These are phyloP conservation scores for Novumbra hubbsi DNA, from an alignment of 2,797 vertebrate genomes.

Conservation along the genomic window DNA sequence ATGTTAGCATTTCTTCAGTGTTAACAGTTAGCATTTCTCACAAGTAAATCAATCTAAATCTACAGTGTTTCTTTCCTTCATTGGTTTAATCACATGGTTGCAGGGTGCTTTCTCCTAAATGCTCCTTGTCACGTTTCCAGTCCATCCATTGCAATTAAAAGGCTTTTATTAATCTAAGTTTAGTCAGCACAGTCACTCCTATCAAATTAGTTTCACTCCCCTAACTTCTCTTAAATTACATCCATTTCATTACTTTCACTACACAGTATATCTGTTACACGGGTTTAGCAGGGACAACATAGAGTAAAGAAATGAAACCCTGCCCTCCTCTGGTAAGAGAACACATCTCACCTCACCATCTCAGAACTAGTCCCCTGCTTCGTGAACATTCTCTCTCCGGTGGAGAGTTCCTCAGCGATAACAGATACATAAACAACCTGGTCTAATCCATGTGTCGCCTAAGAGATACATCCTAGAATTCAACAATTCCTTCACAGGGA, in stretches of 20 bases:
- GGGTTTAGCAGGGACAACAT: background rate
- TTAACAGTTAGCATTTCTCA: conserved; percentile 14
- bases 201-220: conserved; percentile 62
- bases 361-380: conserved; percentile 2
- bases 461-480: background rate
- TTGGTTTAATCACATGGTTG: conserved; percentile 41
- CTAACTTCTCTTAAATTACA: conserved; percentile 61
- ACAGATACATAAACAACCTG: background rate
- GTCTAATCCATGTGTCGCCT: background rate
- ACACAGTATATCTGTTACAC: conserved; percentile 9
- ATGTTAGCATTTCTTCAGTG: background rate
- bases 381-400: background rate
- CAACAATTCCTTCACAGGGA: background rate
- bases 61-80: conserved; percentile 29
- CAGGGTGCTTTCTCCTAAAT: conserved; percentile 24
- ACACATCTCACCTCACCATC: conserved; percentile 10
- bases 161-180: conserved; percentile 58
- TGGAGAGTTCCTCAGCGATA: background rate
- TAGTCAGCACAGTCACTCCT: conserved; percentile 60
- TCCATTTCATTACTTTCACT: conserved; percentile 46
- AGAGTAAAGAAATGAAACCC: conserved; percentile 59
- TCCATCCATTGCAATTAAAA: conserved; percentile 46
- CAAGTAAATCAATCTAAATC: conserved; percentile 20
- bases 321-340: conserved; percentile 73
- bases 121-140: conserved; percentile 22